A percentile compares a stretch with the other conserved stretches of the same genome.
Conservation (phyloP, 2,888 invertebrate genomes). For the Eurois occulta region DNA sequence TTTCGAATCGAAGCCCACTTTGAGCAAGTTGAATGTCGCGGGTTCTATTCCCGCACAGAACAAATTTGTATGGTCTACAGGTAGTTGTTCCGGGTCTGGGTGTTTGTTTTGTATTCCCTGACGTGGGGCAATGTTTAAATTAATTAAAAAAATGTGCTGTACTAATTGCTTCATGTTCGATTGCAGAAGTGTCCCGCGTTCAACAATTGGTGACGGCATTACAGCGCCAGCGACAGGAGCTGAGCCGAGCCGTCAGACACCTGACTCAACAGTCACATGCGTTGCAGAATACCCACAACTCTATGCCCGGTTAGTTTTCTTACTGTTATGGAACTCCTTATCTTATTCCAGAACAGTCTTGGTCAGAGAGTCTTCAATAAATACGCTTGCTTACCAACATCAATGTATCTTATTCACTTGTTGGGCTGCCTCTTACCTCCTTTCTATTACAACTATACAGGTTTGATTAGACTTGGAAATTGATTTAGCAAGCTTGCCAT, state of each 20-base stretch:
- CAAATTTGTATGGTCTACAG: not conserved
- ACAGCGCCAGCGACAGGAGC: conserved; percentile 95
- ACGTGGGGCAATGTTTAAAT: not conserved
- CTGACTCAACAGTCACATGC: conserved; percentile 95
- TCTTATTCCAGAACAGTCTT: not conserved
- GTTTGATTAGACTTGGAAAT: not conserved
- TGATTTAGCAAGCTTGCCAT: not conserved
- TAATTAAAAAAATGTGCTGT: not conserved
- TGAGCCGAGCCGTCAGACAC: conserved; percentile 96
- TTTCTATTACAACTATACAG: not conserved
- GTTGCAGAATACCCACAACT: conserved; percentile 86
- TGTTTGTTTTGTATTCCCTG: no score
- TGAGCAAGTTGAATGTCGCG: not conserved
- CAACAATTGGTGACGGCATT: conserved; percentile 96
- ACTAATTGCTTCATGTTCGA: not conserved
- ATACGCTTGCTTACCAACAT: not conserved
- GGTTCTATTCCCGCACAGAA: no score
- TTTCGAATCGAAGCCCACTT: not conserved
- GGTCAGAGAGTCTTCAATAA: not conserved
- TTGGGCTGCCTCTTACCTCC: not conserved
- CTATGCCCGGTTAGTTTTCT: conserved; percentile 78
- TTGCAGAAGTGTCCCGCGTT: conserved; percentile 94
- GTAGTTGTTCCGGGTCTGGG: not conserved
- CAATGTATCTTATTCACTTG: not conserved
- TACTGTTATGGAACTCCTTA: not conserved